phyloP scores from a whole-genome alignment of 2,797 vertebrate genomes.

The Urosaurus nigricauda region DNA sequence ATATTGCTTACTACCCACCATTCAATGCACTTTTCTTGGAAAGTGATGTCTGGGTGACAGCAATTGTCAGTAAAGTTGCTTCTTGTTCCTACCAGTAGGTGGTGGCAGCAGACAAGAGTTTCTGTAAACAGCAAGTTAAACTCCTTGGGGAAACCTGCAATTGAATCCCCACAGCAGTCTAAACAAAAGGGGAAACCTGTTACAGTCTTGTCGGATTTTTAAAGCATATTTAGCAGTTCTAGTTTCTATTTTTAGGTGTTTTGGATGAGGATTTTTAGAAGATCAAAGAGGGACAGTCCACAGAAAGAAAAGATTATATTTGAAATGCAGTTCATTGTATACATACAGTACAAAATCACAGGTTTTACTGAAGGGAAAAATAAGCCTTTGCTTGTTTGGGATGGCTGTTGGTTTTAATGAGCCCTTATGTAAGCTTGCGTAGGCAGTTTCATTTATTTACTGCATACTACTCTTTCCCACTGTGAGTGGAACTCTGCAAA shows the following conservation, averaged over 20 bases:
- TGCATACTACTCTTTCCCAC: background rate
- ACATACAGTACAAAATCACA: background rate
- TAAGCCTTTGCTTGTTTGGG: background rate
- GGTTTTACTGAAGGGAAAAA: slow-evolving; percentile 10
- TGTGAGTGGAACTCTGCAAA: slow-evolving; percentile 34
- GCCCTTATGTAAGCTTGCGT: slow-evolving; percentile 3
- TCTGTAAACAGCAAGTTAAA: slow-evolving; percentile 29
- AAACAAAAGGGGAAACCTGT: slow-evolving; percentile 22
- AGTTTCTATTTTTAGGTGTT: slow-evolving; percentile 19
- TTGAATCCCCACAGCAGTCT: slow-evolving; percentile 1
- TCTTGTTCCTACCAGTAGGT: slow-evolving; percentile 24
- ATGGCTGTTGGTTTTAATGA: background rate
- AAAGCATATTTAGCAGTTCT: background rate
- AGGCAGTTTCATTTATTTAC: slow-evolving; percentile 19
- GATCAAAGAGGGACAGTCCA: background rate
- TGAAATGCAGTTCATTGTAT: background rate
- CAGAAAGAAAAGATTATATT: background rate
- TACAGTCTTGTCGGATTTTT: slow-evolving; percentile 4
- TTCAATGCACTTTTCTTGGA: slow-evolving; percentile 8
- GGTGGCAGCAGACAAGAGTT: slow-evolving; percentile 32
- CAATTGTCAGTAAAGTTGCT: background rate
- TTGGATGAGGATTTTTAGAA: background rate
- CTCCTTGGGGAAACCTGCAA: slow-evolving; percentile 15
- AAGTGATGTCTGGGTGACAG: background rate
- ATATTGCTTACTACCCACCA: background rate